Conservation (phyloP, 2,888 invertebrate species). For the Osmoderma eremita region DNA sequence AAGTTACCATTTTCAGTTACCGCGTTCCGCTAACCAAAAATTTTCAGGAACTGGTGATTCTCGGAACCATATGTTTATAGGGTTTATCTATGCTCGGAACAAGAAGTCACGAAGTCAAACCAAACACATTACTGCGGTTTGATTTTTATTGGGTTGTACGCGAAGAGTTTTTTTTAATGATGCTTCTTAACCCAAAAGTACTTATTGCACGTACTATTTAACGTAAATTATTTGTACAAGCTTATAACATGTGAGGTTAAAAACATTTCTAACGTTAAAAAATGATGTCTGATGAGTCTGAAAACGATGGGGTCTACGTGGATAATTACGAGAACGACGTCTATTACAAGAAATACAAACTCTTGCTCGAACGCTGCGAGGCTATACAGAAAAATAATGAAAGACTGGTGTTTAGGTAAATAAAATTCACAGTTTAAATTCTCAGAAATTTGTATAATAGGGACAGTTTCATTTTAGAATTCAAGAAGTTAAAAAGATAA, state of each 20-base stretch:
- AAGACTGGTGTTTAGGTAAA: constrained; percentile 73
- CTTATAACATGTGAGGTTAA: not conserved
- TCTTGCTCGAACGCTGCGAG: constrained; percentile 78
- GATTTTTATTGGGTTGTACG: no score
- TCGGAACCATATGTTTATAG: no score
- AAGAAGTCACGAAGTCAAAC: no score
- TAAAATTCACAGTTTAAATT: constrained; percentile 42
- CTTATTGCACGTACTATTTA: not conserved
- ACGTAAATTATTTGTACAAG: not conserved
- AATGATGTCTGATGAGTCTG: constrained; percentile 71
- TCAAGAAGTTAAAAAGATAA: constrained; percentile 76
- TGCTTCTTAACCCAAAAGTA: not conserved
- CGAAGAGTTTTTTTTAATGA: not conserved
- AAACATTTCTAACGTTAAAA: constrained; percentile 45
- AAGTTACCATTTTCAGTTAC: no score
- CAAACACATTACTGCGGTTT: no score
- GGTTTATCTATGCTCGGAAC: no score
- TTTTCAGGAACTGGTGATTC: no score
- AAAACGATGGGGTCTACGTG: constrained; percentile 66
- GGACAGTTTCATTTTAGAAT: constrained; percentile 64
- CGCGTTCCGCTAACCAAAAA: no score
- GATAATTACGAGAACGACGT: constrained; percentile 70
- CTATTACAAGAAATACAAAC: constrained; percentile 78
- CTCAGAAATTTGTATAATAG: constrained; percentile 37
- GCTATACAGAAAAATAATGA: constrained; percentile 82